A percentile compares a stretch with the other conserved stretches of the same genome.
These are phyloP conservation scores for Clanis bilineata DNA, from an alignment of 2,888 invertebrate genomes.

Conservation along the genomic window DNA sequence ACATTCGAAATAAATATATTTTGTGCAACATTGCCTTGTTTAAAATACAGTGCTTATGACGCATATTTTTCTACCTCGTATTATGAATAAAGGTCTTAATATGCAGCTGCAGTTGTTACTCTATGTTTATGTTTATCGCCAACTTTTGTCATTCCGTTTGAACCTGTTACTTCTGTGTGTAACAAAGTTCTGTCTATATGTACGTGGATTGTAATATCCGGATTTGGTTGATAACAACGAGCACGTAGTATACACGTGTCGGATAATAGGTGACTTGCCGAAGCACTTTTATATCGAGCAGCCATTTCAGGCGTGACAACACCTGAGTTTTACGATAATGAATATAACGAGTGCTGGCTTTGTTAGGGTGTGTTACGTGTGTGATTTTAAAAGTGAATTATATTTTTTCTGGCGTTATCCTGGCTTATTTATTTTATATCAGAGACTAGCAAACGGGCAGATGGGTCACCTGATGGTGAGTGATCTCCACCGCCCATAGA, in stretches of 20 bases:
- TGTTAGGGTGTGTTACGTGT: not conserved
- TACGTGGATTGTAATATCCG: no score
- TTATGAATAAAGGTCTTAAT: not conserved
- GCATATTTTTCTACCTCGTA: not conserved
- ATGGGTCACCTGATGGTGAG: no score
- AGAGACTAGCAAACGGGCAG: no score
- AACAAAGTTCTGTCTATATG: no score
- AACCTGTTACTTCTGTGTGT: not conserved
- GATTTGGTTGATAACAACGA: not conserved
- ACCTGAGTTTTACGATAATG: constrained; percentile 29
- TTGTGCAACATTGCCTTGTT: not conserved
- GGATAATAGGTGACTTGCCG: constrained; percentile 18
- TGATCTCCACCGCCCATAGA: no score
- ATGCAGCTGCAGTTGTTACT: not conserved
- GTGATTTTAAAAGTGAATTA: not conserved
- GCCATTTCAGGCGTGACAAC: constrained; percentile 19
- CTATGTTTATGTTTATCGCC: not conserved
- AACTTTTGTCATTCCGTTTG: not conserved
- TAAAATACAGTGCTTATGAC: not conserved
- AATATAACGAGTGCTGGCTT: constrained; percentile 20
- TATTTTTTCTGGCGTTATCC: no score
- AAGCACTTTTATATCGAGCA: constrained; percentile 26
- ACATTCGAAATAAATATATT: not conserved
- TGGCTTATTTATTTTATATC: no score
- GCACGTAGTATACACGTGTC: not conserved